Percentiles rank a stretch among this genome's conserved stretches.
phyloP scores from a whole-genome alignment of 2,888 invertebrate genomes.

The Lepidochrysops patricia region DNA sequence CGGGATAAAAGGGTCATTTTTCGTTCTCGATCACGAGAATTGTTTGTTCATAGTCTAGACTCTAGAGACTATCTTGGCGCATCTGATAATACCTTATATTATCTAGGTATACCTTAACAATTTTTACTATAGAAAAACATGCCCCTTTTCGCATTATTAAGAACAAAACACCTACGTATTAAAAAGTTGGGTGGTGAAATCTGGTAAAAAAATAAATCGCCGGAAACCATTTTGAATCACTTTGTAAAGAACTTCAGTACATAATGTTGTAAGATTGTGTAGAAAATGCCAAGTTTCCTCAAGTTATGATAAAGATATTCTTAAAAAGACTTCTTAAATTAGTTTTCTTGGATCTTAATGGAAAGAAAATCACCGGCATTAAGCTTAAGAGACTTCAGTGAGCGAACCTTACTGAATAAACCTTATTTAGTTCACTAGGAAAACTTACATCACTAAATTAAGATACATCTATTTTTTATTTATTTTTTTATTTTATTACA shows the following conservation, averaged over 20 bases:
- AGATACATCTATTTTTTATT: too few relatives aligned
- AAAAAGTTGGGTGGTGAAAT: background rate
- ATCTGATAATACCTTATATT: too few relatives aligned
- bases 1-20: too few relatives aligned
- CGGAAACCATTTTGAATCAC: too few relatives aligned
- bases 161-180: too few relatives aligned
- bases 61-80: too few relatives aligned
- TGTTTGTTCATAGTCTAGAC: too few relatives aligned
- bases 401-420: background rate
- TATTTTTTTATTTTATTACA: too few relatives aligned
- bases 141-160: background rate
- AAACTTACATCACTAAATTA: background rate
- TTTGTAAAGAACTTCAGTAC: background rate
- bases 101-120: too few relatives aligned
- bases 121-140: too few relatives aligned
- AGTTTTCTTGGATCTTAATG: slow-evolving; percentile 14
- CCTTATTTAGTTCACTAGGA: background rate
- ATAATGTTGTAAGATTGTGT: background rate
- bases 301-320: slow-evolving; percentile 14
- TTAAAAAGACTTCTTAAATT: slow-evolving; percentile 16
- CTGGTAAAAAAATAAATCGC: background rate
- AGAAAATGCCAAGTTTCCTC: background rate
- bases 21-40: too few relatives aligned
- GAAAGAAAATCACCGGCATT: slow-evolving; percentile 5
- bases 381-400: background rate